Conservation (phyloP, 2,888 invertebrate species). For the Tenthredo amoena region DNA sequence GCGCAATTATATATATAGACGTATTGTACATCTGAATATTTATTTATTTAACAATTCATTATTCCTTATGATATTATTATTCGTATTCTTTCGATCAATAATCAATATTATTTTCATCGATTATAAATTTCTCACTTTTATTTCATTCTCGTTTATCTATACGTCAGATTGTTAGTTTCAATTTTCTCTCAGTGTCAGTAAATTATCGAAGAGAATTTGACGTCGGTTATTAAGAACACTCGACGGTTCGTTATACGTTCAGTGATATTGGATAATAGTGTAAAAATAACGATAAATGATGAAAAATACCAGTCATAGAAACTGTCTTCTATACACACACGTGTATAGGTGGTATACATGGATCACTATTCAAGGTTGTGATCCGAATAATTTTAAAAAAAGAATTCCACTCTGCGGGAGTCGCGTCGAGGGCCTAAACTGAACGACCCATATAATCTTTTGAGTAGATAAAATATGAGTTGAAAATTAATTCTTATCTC, state of each 20-base stretch:
- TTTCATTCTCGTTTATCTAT: no score
- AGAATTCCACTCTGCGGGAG: slow-evolving; percentile 17
- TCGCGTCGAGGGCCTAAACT: background rate
- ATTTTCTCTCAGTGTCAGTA: no score
- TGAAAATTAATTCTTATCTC: background rate
- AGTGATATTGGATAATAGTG: no score
- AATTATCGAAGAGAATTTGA: no score
- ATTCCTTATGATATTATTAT: background rate
- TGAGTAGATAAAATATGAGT: background rate
- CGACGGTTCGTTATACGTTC: no score
- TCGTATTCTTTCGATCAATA: background rate
- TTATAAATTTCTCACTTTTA: background rate
- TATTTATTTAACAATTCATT: background rate
- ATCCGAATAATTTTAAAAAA: slow-evolving; percentile 34
- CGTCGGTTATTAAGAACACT: no score
- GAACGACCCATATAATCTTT: background rate
- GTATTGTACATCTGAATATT: background rate
- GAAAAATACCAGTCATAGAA: no score
- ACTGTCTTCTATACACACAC: background rate
- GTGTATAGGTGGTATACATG: background rate
- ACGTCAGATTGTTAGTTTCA: no score
- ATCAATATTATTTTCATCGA: background rate
- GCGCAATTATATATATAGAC: background rate
- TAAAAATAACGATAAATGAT: no score
- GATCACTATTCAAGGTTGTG: slow-evolving; percentile 26